These are phyloP conservation scores for Saccopteryx leptura DNA, from an alignment of 2,113 vertebrate genomes.

Conservation along the genomic window DNA sequence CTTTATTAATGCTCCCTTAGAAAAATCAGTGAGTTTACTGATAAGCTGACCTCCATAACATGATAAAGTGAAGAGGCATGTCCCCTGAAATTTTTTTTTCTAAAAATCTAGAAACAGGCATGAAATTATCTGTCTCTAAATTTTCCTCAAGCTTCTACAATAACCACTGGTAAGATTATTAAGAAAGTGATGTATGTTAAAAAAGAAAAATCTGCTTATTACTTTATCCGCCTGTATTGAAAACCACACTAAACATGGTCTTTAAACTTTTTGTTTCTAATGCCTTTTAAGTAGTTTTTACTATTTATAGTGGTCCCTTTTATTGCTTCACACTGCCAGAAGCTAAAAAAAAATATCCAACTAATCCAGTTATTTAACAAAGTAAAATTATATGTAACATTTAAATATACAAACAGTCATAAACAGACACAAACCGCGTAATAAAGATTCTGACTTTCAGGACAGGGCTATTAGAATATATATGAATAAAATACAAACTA, in stretches of 20 bases:
- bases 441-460: neutral
- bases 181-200: neutral
- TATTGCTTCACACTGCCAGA: neutral
- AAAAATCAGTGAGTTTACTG: neutral
- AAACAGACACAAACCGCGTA: neutral
- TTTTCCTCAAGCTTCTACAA: neutral
- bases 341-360: neutral
- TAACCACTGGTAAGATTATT: neutral
- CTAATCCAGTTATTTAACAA: neutral
- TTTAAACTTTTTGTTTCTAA: neutral
- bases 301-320: neutral
- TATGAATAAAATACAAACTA: neutral
- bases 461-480: neutral
- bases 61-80: neutral
- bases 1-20: neutral
- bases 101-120: neutral
- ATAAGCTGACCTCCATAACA: neutral
- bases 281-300: neutral
- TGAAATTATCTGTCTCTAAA: neutral
- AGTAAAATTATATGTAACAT: neutral
- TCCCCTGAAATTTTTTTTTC: neutral
- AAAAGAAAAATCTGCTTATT: slow-evolving; percentile 16
- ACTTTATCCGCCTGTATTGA: neutral
- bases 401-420: neutral
- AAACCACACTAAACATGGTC: neutral